Evolutionary conservation across 2,888 invertebrate species (phyloP).

Genomic region (Coleophora flavipennella): DNA sequence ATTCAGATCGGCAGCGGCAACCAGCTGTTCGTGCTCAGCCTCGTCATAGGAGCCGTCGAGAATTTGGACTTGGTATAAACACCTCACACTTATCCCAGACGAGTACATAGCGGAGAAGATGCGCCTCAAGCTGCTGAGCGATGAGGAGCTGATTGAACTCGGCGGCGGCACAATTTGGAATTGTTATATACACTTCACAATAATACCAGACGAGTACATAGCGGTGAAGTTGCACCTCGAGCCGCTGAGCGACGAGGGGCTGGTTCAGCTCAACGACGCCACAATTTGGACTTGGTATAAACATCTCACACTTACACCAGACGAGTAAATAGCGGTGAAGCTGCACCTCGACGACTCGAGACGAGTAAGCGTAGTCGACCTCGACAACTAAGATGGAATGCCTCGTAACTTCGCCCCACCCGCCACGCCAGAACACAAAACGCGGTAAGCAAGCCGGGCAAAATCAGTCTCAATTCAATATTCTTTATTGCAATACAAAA

Average conservation of each 20-base stretch:
- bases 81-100: too few species aligned
- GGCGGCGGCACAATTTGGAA: too few species aligned
- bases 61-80: slow-evolving; percentile 73
- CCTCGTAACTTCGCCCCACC: too few species aligned
- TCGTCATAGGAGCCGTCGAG: slow-evolving; percentile 68
- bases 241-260: slow-evolving; percentile 65
- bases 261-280: slow-evolving; percentile 70
- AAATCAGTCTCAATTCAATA: too few species aligned
- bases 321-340: slow-evolving; percentile 51
- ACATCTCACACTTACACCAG: too few species aligned
- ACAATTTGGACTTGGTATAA: slow-evolving; percentile 74
- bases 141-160: slow-evolving; percentile 70
- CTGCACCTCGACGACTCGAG: slow-evolving; percentile 59
- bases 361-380: too few species aligned
- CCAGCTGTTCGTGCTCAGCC: slow-evolving; percentile 65
- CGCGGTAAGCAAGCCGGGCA: too few species aligned
- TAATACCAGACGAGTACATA: slow-evolving; percentile 53
- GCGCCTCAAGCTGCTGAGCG: slow-evolving; percentile 58
- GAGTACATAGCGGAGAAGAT: slow-evolving; percentile 54
- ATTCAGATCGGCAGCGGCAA: slow-evolving; percentile 66
- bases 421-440: too few species aligned
- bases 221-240: slow-evolving; percentile 55
- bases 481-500: too few species aligned
- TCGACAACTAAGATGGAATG: too few species aligned
- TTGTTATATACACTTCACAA: too few species aligned